These are phyloP conservation scores for Drosophila monieri DNA, from an alignment of 2,888 invertebrate genomes.

Conservation along the genomic window DNA sequence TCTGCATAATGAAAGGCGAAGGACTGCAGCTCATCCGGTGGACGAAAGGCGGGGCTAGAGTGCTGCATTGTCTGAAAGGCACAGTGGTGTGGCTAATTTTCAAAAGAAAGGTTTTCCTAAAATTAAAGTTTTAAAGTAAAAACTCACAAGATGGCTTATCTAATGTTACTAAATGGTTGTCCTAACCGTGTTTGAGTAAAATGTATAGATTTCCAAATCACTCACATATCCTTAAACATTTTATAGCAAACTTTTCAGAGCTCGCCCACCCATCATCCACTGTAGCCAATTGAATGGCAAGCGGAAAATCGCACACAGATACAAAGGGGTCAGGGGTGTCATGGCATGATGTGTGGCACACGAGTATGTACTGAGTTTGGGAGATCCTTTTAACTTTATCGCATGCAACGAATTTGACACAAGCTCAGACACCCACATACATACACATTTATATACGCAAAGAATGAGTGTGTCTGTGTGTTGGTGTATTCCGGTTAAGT, in stretches of 20 bases:
- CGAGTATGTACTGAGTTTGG: constrained; percentile 10
- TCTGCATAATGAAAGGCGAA: constrained; percentile 63
- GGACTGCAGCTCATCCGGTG: constrained; percentile 16
- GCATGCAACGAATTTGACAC: constrained; percentile 40
- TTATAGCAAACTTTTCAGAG: not conserved
- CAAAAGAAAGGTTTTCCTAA: too few relatives aligned
- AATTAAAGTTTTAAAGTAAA: too few relatives aligned
- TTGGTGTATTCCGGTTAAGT: constrained; percentile 18
- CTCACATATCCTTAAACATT: not conserved
- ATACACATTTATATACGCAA: constrained; percentile 4
- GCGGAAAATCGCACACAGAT: constrained; percentile 53
- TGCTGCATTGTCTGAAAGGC: not conserved
- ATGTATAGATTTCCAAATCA: not conserved
- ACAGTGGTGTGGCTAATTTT: constrained; percentile 13
- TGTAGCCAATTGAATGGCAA: constrained; percentile 59
- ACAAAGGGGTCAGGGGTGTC: constrained; percentile 45
- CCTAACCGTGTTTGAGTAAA: not conserved
- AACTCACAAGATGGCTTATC: too few relatives aligned
- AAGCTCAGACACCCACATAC: constrained; percentile 2
- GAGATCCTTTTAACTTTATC: constrained; percentile 55
- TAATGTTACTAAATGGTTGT: too few relatives aligned
- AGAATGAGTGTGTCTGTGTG: constrained; percentile 10
- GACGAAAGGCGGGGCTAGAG: not conserved
- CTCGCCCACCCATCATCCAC: constrained; percentile 20
- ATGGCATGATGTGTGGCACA: constrained; percentile 28